Conservation (phyloP, 1,140 invertebrate genomes). For the Brachionus rubens region DNA sequence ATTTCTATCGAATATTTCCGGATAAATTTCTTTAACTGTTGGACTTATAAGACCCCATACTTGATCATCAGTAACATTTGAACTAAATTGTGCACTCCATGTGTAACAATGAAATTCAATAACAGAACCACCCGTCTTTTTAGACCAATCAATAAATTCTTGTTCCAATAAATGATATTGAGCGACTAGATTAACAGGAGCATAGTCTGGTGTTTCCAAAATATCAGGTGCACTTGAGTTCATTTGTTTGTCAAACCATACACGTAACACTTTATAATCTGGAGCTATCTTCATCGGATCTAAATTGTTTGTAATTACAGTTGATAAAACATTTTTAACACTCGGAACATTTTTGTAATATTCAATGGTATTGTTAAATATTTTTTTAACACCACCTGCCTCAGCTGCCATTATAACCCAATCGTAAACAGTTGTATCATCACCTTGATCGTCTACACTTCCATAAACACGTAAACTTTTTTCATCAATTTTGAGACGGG, state of each 20-base stretch:
- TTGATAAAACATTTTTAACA: not conserved
- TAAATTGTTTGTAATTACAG: not conserved
- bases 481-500: conserved; percentile 17
- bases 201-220: conserved; percentile 47
- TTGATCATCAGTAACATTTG: conserved; percentile 39
- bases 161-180: conserved; percentile 47
- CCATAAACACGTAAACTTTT: conserved; percentile 23
- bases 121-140: conserved; percentile 46
- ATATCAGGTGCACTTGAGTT: conserved; percentile 41
- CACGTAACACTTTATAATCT: conserved; percentile 46
- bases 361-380: conserved; percentile 12
- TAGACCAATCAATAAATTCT: conserved; percentile 47
- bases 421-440: conserved; percentile 37
- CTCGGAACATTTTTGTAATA: conserved; percentile 5
- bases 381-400: conserved; percentile 36
- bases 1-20: conserved; percentile 47
- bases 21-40: conserved; percentile 46
- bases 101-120: conserved; percentile 47
- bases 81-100: conserved; percentile 29
- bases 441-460: not conserved
- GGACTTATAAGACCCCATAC: conserved; percentile 43
- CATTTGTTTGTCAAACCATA: conserved; percentile 47
- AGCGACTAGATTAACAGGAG: conserved; percentile 47
- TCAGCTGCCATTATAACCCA: conserved; percentile 29
- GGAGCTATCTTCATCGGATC: conserved; percentile 18